Evolutionary conservation across 2,888 invertebrate genomes (phyloP).

Genomic region (Ophioninae sp.): DNA sequence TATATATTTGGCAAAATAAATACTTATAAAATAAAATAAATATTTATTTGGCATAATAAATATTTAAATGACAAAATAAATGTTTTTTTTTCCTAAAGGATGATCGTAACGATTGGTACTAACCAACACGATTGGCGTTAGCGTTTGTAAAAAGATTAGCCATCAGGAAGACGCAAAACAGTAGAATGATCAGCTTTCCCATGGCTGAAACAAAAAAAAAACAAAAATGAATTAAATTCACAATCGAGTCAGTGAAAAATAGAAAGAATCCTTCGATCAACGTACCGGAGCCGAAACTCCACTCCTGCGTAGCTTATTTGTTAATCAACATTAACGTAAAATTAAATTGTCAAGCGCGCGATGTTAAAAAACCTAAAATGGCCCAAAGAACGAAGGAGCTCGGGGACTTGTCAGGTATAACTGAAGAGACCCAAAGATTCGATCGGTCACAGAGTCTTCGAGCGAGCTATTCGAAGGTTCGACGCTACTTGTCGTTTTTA

Average conservation of each 20-base stretch:
- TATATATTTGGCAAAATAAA: too few species aligned
- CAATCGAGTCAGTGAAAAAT: neutral
- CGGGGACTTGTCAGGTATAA: constrained; percentile 48
- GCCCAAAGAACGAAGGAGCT: constrained; percentile 30
- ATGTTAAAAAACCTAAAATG: too few species aligned
- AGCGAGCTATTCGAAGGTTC: constrained; percentile 59
- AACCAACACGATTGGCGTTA: constrained; percentile 66
- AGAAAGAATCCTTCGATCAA: neutral
- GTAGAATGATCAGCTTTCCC: constrained; percentile 65
- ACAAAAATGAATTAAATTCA: neutral
- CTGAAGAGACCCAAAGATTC: constrained; percentile 54
- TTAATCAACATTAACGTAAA: neutral
- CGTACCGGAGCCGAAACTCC: neutral
- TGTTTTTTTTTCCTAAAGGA: too few species aligned
- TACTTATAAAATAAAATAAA: too few species aligned
- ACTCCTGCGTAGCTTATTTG: neutral
- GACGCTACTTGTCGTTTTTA: constrained; percentile 57
- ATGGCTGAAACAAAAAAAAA: constrained; percentile 55
- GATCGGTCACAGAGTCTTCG: constrained; percentile 48
- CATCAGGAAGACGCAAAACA: constrained; percentile 64
- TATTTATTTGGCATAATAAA: too few species aligned
- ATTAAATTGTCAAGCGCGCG: neutral
- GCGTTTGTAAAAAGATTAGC: constrained; percentile 62
- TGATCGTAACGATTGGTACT: constrained; percentile 41
- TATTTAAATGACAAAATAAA: too few species aligned